phyloP scores from a whole-genome alignment of 2,113 vertebrate species.

The Etheostoma spectabile region DNA sequence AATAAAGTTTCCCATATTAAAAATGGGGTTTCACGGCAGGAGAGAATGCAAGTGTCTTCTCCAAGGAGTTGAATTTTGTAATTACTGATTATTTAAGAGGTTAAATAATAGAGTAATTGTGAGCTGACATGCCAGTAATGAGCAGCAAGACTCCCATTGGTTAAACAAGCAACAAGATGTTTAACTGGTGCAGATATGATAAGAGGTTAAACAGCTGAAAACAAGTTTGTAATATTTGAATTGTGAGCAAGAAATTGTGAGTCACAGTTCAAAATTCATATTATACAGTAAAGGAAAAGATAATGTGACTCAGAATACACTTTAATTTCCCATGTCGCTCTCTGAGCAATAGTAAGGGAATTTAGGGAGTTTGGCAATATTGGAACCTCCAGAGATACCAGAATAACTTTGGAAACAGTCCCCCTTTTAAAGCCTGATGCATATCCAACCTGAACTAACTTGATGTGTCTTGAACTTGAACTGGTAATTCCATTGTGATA shows the following conservation, averaged over 20 bases:
- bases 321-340: not conserved
- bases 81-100: slow-evolving; percentile 72
- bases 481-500: not conserved
- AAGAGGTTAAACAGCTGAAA: not conserved
- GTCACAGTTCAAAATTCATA: slow-evolving; percentile 15
- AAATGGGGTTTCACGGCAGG: slow-evolving; percentile 49
- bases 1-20: slow-evolving; percentile 71
- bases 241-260: not conserved
- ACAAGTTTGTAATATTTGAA: not conserved
- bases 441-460: slow-evolving; percentile 14
- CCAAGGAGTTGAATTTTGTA: slow-evolving; percentile 48
- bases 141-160: slow-evolving; percentile 43
- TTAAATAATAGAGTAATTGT: slow-evolving; percentile 61
- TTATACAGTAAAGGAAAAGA: not conserved
- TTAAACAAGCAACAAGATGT: slow-evolving; percentile 38
- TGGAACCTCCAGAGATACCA: not conserved
- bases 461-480: slow-evolving; percentile 1
- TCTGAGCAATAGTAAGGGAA: not conserved
- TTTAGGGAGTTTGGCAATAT: not conserved
- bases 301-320: not conserved
- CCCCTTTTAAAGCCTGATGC: not conserved
- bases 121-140: slow-evolving; percentile 49
- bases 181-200: not conserved
- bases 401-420: not conserved
- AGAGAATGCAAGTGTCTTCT: slow-evolving; percentile 56